These are phyloP conservation scores for Pseudococcus viburni DNA, from an alignment of 2,888 invertebrate species.

Conservation along the genomic window DNA sequence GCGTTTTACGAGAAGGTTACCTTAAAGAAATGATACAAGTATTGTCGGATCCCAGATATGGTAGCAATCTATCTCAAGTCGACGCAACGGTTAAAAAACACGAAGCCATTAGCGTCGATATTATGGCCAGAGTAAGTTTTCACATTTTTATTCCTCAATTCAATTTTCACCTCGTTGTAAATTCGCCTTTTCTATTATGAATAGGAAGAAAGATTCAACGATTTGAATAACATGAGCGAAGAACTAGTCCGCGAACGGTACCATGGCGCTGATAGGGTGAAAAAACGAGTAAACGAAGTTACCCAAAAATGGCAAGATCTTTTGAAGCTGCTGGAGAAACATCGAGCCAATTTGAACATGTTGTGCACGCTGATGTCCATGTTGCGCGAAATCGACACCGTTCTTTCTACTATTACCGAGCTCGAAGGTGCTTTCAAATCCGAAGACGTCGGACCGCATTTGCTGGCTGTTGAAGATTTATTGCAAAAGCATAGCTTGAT, in stretches of 20 bases:
- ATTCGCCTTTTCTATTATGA: neutral
- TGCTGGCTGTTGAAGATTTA: conserved; percentile 94
- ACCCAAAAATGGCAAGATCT: conserved; percentile 90
- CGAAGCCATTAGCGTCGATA: conserved; percentile 97
- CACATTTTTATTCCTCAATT: neutral
- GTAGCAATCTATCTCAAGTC: conserved; percentile 90
- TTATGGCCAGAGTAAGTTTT: conserved; percentile 81
- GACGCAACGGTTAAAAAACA: conserved; percentile 99
- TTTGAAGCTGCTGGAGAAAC: conserved; percentile 86
- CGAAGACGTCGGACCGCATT: conserved; percentile 91
- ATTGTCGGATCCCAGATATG: conserved; percentile 91
- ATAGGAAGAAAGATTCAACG: conserved; percentile 91
- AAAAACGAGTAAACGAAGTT: conserved; percentile 81
- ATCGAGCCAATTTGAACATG: conserved; percentile 81
- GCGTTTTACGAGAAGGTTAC: conserved; percentile 93
- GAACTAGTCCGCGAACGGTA: conserved; percentile 93
- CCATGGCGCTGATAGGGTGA: conserved; percentile 88
- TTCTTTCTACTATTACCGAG: conserved; percentile 82
- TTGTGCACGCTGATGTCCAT: conserved; percentile 90
- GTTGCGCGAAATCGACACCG: conserved; percentile 92
- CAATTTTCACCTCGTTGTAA: conserved; percentile 10
- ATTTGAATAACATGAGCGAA: conserved; percentile 92
- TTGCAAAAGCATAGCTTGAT: conserved; percentile 94
- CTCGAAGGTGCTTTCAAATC: conserved; percentile 74
- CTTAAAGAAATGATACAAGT: conserved; percentile 98